Percentiles rank a stretch among this genome's conserved stretches.
phyloP scores from a whole-genome alignment of 2,888 invertebrate species.

The Drosophila phalerata region DNA sequence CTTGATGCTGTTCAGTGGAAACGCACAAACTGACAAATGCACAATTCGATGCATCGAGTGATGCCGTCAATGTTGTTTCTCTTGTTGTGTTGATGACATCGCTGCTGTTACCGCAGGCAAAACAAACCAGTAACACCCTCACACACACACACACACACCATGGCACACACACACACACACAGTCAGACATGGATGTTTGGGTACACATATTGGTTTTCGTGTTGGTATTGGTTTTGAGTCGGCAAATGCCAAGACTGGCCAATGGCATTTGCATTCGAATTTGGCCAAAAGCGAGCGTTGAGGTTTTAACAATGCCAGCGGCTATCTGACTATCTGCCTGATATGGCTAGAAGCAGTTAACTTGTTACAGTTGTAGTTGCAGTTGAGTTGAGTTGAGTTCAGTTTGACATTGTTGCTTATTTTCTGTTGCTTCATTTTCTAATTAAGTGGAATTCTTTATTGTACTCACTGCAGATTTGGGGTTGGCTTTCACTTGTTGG shows the following conservation, averaged over 20 bases:
- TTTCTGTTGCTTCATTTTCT: constrained; percentile 31
- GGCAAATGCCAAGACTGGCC: constrained; percentile 29
- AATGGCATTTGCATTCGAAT: constrained; percentile 48
- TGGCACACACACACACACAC: background rate
- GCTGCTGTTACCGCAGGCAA: constrained; percentile 65
- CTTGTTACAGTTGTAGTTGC: constrained; percentile 33
- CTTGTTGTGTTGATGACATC: constrained; percentile 43
- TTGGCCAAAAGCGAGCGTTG: constrained; percentile 42
- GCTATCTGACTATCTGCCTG: constrained; percentile 11
- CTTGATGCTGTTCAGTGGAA: constrained; percentile 17
- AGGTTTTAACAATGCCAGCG: constrained; percentile 53
- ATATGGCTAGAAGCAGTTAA: constrained; percentile 45
- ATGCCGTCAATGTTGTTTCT: constrained; percentile 43
- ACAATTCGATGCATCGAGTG: constrained; percentile 33
- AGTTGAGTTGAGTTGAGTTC: background rate
- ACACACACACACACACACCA: background rate
- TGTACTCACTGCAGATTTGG: constrained; percentile 18
- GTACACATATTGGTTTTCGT: constrained; percentile 28
- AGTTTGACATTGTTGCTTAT: constrained; percentile 50
- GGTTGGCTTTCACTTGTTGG: constrained; percentile 18
- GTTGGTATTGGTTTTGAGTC: constrained; percentile 31
- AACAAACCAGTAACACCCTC: constrained; percentile 49
- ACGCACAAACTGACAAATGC: constrained; percentile 32
- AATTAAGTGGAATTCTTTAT: constrained; percentile 53
- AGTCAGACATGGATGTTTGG: constrained; percentile 11